A percentile compares a stretch with the other conserved stretches of the same genome.
These are phyloP conservation scores for Pampus argenteus DNA, from an alignment of 2,797 vertebrate genomes.

Conservation along the genomic window DNA sequence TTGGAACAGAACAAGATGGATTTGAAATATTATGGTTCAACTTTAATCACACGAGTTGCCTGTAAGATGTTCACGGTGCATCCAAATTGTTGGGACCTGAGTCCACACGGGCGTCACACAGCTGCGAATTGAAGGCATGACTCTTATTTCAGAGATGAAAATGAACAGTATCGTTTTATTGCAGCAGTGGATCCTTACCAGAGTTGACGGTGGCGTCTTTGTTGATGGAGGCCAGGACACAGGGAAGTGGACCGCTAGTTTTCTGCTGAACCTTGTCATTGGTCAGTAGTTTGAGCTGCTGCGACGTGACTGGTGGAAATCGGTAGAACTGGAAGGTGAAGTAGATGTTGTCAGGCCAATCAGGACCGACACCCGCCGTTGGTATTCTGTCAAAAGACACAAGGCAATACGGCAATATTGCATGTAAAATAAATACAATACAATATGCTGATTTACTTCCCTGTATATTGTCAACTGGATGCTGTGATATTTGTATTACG, in stretches of 20 bases:
- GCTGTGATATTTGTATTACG: conserved; percentile 25
- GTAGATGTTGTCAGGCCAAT: conserved; percentile 88
- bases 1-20: not conserved
- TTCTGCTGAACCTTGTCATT: conserved; percentile 27
- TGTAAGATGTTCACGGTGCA: not conserved
- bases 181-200: conserved; percentile 78
- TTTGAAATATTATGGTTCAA: not conserved
- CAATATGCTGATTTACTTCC: conserved; percentile 26
- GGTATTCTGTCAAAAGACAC: conserved; percentile 77
- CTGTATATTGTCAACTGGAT: conserved; percentile 6
- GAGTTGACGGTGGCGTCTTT: conserved; percentile 81
- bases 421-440: conserved; percentile 4
- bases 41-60: not conserved
- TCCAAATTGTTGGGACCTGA: not conserved
- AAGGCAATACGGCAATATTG: not conserved
- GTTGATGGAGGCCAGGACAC: conserved; percentile 82
- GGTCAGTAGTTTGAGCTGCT: conserved; percentile 86
- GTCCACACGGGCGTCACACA: not conserved
- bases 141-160: conserved; percentile 6
- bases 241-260: conserved; percentile 53
- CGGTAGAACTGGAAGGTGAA: conserved; percentile 98
- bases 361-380: conserved; percentile 46
- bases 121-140: not conserved
- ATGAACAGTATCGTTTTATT: not conserved
- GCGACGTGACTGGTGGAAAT: conserved; percentile 88